phyloP scores from a whole-genome alignment of 1,140 invertebrate species.

The Onthophagus taurus region DNA sequence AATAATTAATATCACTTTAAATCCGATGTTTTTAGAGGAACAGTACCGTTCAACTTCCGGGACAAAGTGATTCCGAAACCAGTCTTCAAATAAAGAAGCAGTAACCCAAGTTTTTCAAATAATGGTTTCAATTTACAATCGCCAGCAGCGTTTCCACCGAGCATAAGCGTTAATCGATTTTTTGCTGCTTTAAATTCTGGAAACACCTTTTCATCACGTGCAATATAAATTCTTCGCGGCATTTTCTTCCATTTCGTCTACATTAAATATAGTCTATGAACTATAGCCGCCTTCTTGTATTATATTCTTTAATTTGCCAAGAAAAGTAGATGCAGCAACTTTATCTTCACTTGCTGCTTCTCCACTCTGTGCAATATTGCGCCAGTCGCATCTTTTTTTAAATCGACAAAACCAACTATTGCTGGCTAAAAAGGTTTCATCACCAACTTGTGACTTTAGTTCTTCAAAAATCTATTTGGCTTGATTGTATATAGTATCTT shows the following conservation, averaged over 20 bases:
- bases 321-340: too few relatives aligned
- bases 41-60: not conserved
- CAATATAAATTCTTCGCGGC: conserved; percentile 36
- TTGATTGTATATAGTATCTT: too few relatives aligned
- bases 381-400: too few relatives aligned
- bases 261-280: too few relatives aligned
- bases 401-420: too few relatives aligned
- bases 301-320: too few relatives aligned
- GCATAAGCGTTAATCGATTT: not conserved
- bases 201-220: conserved; percentile 30
- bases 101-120: not conserved
- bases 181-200: conserved; percentile 8
- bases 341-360: too few relatives aligned
- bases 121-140: not conserved
- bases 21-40: not conserved
- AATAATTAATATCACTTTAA: conserved; percentile 23
- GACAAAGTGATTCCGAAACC: not conserved
- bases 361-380: too few relatives aligned
- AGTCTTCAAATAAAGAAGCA: not conserved
- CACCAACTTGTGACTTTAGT: too few relatives aligned
- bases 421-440: too few relatives aligned
- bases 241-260: conserved; percentile 38
- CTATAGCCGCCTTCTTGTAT: too few relatives aligned
- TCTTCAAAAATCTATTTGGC: too few relatives aligned
- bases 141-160: not conserved